Conservation (phyloP, 2,113 vertebrate species). For the Stercorarius parasiticus region DNA sequence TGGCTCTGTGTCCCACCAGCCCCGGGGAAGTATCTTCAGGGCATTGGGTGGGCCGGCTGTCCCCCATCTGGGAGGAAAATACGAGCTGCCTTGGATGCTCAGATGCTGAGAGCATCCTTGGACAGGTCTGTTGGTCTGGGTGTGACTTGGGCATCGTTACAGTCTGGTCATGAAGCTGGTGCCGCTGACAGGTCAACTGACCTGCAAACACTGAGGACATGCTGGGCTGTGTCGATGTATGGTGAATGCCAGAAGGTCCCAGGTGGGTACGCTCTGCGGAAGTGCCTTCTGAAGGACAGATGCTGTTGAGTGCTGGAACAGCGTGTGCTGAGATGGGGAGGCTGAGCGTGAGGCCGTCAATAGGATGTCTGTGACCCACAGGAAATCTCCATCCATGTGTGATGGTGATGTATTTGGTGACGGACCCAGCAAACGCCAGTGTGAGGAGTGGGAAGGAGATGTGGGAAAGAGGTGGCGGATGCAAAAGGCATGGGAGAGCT, state of each 20-base stretch:
- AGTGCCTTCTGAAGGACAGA: background rate
- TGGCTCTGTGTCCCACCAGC: background rate
- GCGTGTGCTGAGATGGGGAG: background rate
- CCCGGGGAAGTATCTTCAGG: background rate
- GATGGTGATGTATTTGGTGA: background rate
- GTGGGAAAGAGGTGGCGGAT: background rate
- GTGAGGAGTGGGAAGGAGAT: background rate
- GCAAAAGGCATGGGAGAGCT: background rate
- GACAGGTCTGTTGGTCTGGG: background rate
- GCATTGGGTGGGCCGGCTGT: background rate
- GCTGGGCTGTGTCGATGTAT: fast-evolving
- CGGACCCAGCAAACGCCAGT: background rate
- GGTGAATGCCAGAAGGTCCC: background rate
- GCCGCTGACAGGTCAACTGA: background rate
- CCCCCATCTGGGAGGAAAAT: background rate
- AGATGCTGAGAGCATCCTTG: background rate
- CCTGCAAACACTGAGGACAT: background rate
- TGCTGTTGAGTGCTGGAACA: background rate
- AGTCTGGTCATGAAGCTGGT: background rate
- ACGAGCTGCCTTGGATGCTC: background rate
- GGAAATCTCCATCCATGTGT: background rate
- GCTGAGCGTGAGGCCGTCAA: background rate
- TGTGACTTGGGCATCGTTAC: fast-evolving
- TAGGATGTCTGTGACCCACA: background rate
- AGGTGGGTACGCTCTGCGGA: background rate